Base-by-base conservation (phyloP, 1,140 invertebrate genomes). In the Leptestheria dahalacensis region DNA sequence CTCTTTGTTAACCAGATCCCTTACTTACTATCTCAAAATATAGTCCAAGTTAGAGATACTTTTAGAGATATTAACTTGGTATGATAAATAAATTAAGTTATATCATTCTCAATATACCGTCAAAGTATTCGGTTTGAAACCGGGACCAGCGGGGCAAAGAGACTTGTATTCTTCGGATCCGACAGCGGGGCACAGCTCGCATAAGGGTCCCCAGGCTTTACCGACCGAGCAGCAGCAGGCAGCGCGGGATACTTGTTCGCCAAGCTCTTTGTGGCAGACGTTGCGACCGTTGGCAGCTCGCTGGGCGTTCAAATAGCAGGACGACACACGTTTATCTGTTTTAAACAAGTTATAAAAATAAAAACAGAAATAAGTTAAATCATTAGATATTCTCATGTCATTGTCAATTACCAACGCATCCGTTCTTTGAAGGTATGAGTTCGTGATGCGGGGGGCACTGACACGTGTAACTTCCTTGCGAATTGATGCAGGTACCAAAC, bases 221-320 rank as follows among this genome's bases (percentile, higher is more conserved):
- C 88, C 88, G 18, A 90, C 78, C 51, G 85, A 86, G 70, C 89
- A 93, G 68, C 90, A 93, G 67, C 89, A 93, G 1, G 85, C 82
- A 0, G 88, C 81, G 70, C 83, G 82, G 0, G 85, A 85, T 1
- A 89, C 79, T 62, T 72, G 68, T 12, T 73, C 67, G 2, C 77
- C 85, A 69, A 78, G 79, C 71, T 71, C 79, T 26, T 73, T 68
- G 15, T 68, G 67, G 65, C 80, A 82, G 12, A 73, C 64, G 24
- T 72, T 72, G 24, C 73, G 65, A 1, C 69, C 72, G 68, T 61
- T 47, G 57, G 55, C 26, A 11, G 21, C 64, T 65, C 73, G 61
- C 66, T 78, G 71, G 60, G 77, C 73, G 68, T 82, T 71, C 68
- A 85, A 68, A 68, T 83, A 92, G 68, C 90, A 93, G 21, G 79